These are phyloP conservation scores for Corapipo altera DNA, from an alignment of 2,113 vertebrate genomes.

Conservation along the genomic window DNA sequence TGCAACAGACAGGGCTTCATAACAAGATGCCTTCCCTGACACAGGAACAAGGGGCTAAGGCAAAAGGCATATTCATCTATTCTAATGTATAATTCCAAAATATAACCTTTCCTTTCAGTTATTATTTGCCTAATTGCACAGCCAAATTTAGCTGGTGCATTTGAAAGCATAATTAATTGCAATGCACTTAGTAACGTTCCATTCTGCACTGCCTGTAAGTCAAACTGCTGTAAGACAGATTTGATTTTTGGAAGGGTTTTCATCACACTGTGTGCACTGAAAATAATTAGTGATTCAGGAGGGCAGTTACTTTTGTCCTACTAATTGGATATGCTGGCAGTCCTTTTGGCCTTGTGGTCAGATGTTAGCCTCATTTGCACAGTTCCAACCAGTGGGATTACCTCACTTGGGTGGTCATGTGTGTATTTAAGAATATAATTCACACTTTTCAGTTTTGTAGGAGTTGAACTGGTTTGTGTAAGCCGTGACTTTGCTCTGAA, in stretches of 20 bases:
- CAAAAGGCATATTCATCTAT: conserved; percentile 6
- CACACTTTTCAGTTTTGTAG: not conserved
- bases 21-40: not conserved
- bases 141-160: conserved; percentile 15
- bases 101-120: conserved; percentile 32
- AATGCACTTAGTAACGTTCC: conserved; percentile 17
- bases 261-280: conserved; percentile 7
- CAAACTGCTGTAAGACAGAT: conserved; percentile 48
- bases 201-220: conserved; percentile 17
- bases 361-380: conserved; percentile 20
- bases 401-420: conserved; percentile 6
- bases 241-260: conserved; percentile 58
- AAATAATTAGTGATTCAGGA: conserved; percentile 52
- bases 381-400: conserved; percentile 2
- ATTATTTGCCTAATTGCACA: conserved; percentile 60
- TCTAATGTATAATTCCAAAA: conserved; percentile 23
- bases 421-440: not conserved
- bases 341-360: conserved; percentile 11
- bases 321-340: conserved; percentile 50
- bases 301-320: conserved; percentile 43
- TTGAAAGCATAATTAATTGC: conserved; percentile 59
- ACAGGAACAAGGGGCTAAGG: not conserved
- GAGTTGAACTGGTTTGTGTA: not conserved
- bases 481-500: not conserved
- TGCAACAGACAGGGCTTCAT: not conserved